Percentiles rank a stretch among this genome's conserved stretches.
phyloP scores from a whole-genome alignment of 2,888 invertebrate genomes.

The Rhimphoctona megacephalus region DNA sequence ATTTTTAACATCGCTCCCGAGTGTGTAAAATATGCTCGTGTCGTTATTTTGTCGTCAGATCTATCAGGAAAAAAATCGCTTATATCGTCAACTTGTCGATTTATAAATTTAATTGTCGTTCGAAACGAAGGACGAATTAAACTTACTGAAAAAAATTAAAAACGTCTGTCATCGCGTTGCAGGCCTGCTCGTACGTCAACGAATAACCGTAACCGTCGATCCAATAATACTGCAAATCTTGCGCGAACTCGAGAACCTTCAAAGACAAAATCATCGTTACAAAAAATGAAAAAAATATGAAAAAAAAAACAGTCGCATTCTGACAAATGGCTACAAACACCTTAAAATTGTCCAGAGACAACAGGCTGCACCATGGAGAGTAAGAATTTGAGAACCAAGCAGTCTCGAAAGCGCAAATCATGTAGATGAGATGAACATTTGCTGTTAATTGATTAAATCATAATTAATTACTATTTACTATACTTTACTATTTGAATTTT shows the following conservation, averaged over 20 bases:
- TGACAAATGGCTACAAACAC: slow-evolving; percentile 78
- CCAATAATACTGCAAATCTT: slow-evolving; percentile 93
- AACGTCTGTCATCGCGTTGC: slow-evolving; percentile 90
- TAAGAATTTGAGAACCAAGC: slow-evolving; percentile 89
- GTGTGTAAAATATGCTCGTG: slow-evolving; percentile 92
- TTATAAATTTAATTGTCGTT: neutral
- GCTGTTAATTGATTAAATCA: slow-evolving; percentile 83
- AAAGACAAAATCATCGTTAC: neutral
- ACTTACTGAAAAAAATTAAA: slow-evolving; percentile 89
- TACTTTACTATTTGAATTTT: neutral
- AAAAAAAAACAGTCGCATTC: neutral
- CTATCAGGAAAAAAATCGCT: slow-evolving; percentile 69
- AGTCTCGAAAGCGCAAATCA: slow-evolving; percentile 92
- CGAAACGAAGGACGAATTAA: slow-evolving; percentile 11
- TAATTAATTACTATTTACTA: neutral
- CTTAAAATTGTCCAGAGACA: slow-evolving; percentile 88
- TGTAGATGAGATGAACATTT: slow-evolving; percentile 89
- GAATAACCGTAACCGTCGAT: slow-evolving; percentile 92
- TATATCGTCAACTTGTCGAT: neutral
- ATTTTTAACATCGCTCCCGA: slow-evolving; percentile 93
- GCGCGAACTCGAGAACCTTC: slow-evolving; percentile 90
- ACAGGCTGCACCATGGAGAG: slow-evolving; percentile 93
- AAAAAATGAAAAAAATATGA: slow-evolving; percentile 45
- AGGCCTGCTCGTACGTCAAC: slow-evolving; percentile 91
- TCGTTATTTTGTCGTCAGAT: slow-evolving; percentile 81